These are phyloP conservation scores for Agelas oroides DNA, from an alignment of 37 sponge, comb jelly and placozoan genomes.

Conservation along the genomic window DNA sequence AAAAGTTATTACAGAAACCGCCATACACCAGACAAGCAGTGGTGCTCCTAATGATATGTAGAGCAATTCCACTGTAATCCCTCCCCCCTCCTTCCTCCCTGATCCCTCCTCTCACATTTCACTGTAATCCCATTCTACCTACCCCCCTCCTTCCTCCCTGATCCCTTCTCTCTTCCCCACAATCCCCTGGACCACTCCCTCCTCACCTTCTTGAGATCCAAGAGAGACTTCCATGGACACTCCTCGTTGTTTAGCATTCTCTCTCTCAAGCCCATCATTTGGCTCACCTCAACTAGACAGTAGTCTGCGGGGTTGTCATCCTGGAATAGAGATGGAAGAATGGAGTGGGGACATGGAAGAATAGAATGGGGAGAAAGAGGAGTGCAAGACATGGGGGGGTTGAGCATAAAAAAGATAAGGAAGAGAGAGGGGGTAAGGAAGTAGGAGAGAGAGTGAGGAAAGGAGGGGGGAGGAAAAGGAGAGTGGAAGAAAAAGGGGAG, in stretches of 20 bases:
- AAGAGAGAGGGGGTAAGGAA: neutral
- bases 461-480: neutral
- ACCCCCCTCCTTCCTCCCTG: too few species aligned
- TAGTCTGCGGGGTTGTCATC: slow-evolving; percentile 44
- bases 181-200: too few species aligned
- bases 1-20: too few species aligned
- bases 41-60: too few species aligned
- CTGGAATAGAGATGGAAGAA: slow-evolving; percentile 25
- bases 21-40: too few species aligned
- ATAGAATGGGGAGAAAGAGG: neutral
- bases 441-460: slow-evolving; percentile 3
- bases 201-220: slow-evolving; percentile 37
- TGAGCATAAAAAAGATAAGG: neutral
- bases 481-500: neutral
- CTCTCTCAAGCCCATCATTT: slow-evolving; percentile 43
- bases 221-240: slow-evolving; percentile 34
- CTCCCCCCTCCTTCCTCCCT: too few species aligned
- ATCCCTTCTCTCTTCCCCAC: too few species aligned
- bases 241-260: slow-evolving; percentile 48
- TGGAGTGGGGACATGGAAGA: neutral
- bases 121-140: too few species aligned
- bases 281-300: slow-evolving; percentile 69
- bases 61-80: too few species aligned
- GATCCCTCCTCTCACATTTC: too few species aligned
- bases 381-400: neutral